These are phyloP conservation scores for Nipponacmea schrenckii DNA, from an alignment of 2,888 invertebrate genomes.

Conservation along the genomic window DNA sequence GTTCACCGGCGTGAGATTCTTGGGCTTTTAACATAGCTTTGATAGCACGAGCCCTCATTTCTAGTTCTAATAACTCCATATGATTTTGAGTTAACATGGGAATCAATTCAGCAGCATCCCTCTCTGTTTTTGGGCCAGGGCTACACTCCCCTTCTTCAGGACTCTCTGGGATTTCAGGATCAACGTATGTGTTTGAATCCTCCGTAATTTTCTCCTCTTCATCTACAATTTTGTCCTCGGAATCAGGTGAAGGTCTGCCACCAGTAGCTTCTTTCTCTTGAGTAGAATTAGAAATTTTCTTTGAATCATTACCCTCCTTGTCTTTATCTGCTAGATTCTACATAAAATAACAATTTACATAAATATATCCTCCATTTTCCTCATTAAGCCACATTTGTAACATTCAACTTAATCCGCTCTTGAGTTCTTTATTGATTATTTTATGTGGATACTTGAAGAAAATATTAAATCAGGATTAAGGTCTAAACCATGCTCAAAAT, in stretches of 20 bases:
- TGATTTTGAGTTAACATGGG: conserved; percentile 53
- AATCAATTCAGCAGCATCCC: conserved; percentile 21
- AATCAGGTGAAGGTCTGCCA: not conserved
- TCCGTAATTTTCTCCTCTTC: conserved; percentile 8
- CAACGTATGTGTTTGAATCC: not conserved
- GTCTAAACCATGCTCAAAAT: too few relatives aligned
- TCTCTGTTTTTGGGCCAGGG: conserved; percentile 10
- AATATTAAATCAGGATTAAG: too few relatives aligned
- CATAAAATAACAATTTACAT: too few relatives aligned
- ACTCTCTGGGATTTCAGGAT: conserved; percentile 17
- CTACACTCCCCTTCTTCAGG: conserved; percentile 1
- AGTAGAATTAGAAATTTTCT: too few relatives aligned
- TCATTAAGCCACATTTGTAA: too few relatives aligned
- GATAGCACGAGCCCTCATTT: conserved; percentile 74
- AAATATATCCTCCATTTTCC: too few relatives aligned
- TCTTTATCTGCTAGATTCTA: too few relatives aligned
- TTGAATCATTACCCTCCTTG: too few relatives aligned
- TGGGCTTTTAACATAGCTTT: conserved; percentile 70
- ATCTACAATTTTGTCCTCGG: conserved; percentile 15
- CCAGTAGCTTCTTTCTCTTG: too few relatives aligned
- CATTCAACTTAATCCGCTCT: too few relatives aligned
- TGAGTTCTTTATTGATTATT: too few relatives aligned
- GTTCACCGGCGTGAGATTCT: conserved; percentile 15
- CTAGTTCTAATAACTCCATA: conserved; percentile 72
- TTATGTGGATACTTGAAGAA: too few relatives aligned